Base-by-base conservation (phyloP, 2,888 invertebrate species). In the Brenthis daphne region DNA sequence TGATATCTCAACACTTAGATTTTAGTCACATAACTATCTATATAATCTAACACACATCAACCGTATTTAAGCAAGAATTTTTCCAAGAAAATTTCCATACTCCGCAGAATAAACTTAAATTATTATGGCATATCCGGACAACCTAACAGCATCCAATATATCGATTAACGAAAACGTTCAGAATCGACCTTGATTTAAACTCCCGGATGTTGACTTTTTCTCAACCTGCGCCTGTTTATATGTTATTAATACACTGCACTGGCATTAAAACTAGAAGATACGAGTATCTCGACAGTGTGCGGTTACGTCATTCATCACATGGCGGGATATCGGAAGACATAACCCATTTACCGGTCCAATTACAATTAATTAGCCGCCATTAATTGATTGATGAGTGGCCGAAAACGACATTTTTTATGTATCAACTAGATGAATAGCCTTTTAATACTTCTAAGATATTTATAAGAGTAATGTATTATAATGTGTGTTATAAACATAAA, bases 151-250 rank as follows among this genome's bases (percentile, higher is more conserved):
- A 47, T 47, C 16, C 20, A 50, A 24, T 54, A 29, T 63, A 53
- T 50, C 57, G 11, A 13, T 43, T 64, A 67, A 48, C 60, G 43
- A 64, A 20, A 64, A 65, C 51, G 51, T 51, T 48, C 65, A 29
- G 63, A 48, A 14, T 29, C 43, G 57, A 64, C 71, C 73, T 73
- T 73, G 73, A 60, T 64, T 29, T 12, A 63, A 60, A 70, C 71
- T 68, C 69, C 70, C 73, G 71, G 74, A 73, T 75, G 71, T 74
- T 70, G 64, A 68, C 60, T 74, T 73, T 67, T 68, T 70, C 64
- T 68, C 60, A 65, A 66, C 64, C 54, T 70, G 58, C 64, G 66
- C 64, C 66, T 71, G 71, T 74, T 71, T 70, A 71, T 68, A 57
- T 73, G 64, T 69, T 74, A 73, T 68, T 70, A 68, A 68, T 68